phyloP scores from a whole-genome alignment of 1,140 invertebrate genomes.

The Planococcus citri region DNA sequence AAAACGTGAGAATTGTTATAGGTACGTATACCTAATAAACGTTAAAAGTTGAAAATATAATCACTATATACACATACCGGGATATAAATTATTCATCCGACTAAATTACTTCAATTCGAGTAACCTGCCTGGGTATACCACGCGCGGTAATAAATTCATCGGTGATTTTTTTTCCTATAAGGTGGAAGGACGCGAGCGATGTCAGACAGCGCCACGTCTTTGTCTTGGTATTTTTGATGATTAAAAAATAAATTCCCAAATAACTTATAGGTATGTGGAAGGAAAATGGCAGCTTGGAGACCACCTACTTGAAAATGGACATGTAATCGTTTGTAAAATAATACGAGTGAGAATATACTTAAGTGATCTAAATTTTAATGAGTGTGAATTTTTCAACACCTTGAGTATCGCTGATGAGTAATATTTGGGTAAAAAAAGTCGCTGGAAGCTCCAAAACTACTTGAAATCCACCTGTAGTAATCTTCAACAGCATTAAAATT shows the following conservation, averaged over 20 bases:
- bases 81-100: background rate
- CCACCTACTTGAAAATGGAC: background rate
- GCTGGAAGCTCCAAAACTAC: no score
- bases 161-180: background rate
- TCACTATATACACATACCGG: background rate
- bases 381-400: no score
- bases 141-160: background rate
- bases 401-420: no score
- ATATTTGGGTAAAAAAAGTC: no score
- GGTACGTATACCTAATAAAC: background rate
- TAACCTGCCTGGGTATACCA: background rate
- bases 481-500: no score
- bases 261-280: background rate
- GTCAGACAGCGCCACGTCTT: background rate
- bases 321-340: no score
- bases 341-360: no score
- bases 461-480: no score
- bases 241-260: background rate
- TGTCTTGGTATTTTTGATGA: background rate
- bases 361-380: no score
- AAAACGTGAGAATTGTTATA: background rate
- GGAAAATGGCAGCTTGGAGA: background rate
- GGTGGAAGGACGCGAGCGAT: background rate
- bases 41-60: background rate
- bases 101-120: background rate